Percentiles rank a stretch among this genome's conserved stretches.
These are phyloP conservation scores for Erpetoichthys calabaricus DNA, from an alignment of 2,797 vertebrate genomes.

Conservation along the genomic window DNA sequence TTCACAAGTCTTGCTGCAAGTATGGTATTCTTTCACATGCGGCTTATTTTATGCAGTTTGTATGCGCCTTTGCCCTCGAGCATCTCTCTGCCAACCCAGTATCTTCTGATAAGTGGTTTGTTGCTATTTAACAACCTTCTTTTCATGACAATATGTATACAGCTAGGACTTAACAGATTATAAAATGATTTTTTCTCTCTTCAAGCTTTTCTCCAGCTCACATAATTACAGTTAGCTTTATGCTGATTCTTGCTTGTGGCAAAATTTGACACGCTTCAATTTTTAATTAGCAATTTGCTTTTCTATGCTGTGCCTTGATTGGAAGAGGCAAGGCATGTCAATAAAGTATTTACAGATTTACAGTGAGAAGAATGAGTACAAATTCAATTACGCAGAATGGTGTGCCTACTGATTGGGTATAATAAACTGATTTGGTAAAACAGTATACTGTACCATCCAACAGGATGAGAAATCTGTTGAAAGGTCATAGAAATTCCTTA, in stretches of 20 bases:
- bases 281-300: conserved; percentile 2
- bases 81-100: too few species aligned
- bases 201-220: too few species aligned
- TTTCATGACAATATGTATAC: too few species aligned
- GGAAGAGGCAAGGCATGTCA: conserved; percentile 4
- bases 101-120: too few species aligned
- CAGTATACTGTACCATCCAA: not conserved
- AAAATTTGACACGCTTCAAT: not conserved
- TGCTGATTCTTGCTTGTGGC: conserved; percentile 2
- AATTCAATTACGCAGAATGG: conserved; percentile 23
- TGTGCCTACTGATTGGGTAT: conserved; percentile 13
- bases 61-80: too few species aligned
- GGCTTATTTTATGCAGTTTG: too few species aligned
- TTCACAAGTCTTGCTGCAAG: too few species aligned
- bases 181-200: too few species aligned
- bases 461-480: conserved; percentile 26
- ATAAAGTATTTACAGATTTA: conserved; percentile 9
- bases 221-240: not conserved
- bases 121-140: too few species aligned
- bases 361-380: conserved; percentile 11
- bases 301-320: not conserved
- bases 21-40: too few species aligned
- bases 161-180: too few species aligned
- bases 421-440: conserved; percentile 3
- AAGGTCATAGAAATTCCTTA: conserved; percentile 9